These are phyloP conservation scores for Gortyna flavago DNA, from an alignment of 2,888 invertebrate genomes.

Conservation along the genomic window DNA sequence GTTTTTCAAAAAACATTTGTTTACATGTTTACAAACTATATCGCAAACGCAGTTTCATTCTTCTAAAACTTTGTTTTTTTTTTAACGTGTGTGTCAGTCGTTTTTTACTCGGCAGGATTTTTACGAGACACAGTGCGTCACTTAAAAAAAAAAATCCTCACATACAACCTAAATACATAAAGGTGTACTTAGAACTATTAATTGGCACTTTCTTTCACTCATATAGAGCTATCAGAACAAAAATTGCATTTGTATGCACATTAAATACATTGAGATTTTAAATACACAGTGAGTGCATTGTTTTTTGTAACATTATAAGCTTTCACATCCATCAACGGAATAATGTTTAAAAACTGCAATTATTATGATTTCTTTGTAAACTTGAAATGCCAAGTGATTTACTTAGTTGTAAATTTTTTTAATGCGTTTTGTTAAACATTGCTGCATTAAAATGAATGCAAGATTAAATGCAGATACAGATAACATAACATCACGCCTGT, in stretches of 20 bases:
- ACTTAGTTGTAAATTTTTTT: too few relatives aligned
- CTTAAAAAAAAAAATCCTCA: conserved; percentile 3
- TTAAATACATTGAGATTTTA: conserved; percentile 22
- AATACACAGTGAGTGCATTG: conserved; percentile 26
- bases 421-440: too few relatives aligned
- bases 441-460: too few relatives aligned
- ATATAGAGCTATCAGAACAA: conserved; percentile 13
- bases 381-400: neutral
- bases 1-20: neutral
- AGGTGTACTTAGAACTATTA: conserved; percentile 32
- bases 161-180: conserved; percentile 37
- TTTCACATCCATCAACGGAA: conserved; percentile 30
- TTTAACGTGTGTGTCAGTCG: neutral
- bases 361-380: neutral
- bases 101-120: neutral
- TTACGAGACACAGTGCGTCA: neutral
- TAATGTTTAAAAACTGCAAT: conserved; percentile 9
- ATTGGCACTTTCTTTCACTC: conserved; percentile 38
- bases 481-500: too few relatives aligned
- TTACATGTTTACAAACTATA: neutral
- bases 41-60: neutral
- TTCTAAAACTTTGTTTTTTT: neutral
- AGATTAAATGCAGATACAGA: too few relatives aligned
- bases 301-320: conserved; percentile 4
- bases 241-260: conserved; percentile 50